These are phyloP conservation scores for Cuculus canorus DNA, from an alignment of 2,797 vertebrate genomes.

Conservation along the genomic window DNA sequence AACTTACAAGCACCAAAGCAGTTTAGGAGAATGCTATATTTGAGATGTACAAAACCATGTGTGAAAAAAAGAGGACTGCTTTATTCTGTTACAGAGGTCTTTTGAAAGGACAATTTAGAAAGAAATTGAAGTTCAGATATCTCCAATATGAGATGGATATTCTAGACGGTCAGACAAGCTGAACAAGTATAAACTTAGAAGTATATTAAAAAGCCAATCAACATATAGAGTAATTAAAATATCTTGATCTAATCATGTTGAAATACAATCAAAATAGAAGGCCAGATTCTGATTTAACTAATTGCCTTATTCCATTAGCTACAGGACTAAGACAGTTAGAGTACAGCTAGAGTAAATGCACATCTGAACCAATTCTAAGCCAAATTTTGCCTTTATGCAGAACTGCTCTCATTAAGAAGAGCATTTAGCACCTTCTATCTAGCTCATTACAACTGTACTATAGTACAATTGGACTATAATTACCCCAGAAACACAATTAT, in stretches of 20 bases:
- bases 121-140: neutral
- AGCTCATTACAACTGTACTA: neutral
- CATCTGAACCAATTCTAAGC: neutral
- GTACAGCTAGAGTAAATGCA: neutral
- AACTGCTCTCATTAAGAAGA: neutral
- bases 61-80: neutral
- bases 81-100: neutral
- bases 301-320: neutral
- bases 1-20: constrained; percentile 36
- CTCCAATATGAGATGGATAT: neutral
- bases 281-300: neutral
- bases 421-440: neutral
- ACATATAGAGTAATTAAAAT: neutral
- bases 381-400: neutral
- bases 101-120: neutral
- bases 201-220: neutral
- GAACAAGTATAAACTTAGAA: neutral
- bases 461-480: neutral
- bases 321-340: neutral
- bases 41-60: constrained; percentile 50
- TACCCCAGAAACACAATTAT: neutral
- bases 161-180: neutral
- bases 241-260: neutral
- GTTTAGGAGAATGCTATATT: constrained; percentile 15
- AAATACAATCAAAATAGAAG: neutral